Evolutionary conservation across 2,113 vertebrate species (phyloP), one percentile per base, ranked within the genome.

Genomic region (Osmerus eperlanus): DNA sequence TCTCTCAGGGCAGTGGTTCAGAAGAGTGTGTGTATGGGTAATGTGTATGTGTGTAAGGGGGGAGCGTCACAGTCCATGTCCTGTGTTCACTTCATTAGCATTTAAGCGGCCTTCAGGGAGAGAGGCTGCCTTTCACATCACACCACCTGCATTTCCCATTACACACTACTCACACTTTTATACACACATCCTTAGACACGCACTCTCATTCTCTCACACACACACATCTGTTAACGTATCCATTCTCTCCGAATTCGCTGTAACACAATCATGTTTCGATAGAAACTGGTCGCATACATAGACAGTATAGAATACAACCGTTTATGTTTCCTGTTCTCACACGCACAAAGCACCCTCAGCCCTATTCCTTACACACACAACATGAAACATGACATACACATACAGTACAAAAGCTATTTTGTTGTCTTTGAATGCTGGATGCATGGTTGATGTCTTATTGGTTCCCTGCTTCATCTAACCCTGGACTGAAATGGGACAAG

Each of bases 31-130:
- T 70, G 82, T 73, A 73, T 69, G 81, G 74, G 79, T 74, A 23
- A 23, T 23, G 23, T 23, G 23, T 23, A 2, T 55, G 62, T 0
- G 23, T 70, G 61, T 32, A 64, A 29, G 84, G 86, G 80, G 71
- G 86, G 88, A 87, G 86, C 85, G 88, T 93, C 86, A 89, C 90
- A 91, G 86, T 87, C 87, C 75, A 78, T 81, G 88, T 87, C 82
- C 88, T 81, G 74, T 88, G 86, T 83, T 91, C 88, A 90, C 91
- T 91, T 92, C 91, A 92, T 91, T 92, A 85, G 77, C 84, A 62
- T 88, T 91, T 89, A 89, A 91, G 84, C 78, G 81, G 84, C 78
- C 90, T 86, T 60, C 77, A 65, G 90, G 90, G 90, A 91, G 74
- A 53, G 75, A 74, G 68, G 68, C 89, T 87, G 89, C 84, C 86